phyloP scores from a whole-genome alignment of 2,888 invertebrate species.

The Dichetophora obliterata region DNA sequence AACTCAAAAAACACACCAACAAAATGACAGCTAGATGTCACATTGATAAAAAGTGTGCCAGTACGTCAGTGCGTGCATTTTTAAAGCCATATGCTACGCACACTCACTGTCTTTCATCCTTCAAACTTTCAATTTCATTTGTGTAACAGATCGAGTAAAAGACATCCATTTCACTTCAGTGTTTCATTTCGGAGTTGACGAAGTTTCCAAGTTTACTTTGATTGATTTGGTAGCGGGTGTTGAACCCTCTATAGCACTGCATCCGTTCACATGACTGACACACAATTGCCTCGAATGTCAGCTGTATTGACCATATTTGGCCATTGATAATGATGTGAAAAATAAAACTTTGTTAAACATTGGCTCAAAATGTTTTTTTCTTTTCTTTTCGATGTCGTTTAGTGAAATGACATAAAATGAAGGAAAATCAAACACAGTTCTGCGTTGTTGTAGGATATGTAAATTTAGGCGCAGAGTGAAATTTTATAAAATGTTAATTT shows the following conservation, averaged over 20 bases:
- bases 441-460: too few species aligned
- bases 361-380: too few species aligned
- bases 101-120: not conserved
- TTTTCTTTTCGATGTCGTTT: too few species aligned
- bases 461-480: too few species aligned
- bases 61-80: slow-evolving; percentile 22
- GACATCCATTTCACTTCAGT: not conserved
- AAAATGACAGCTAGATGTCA: not conserved
- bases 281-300: slow-evolving; percentile 4
- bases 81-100: too few species aligned
- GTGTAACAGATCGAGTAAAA: not conserved
- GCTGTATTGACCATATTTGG: slow-evolving; percentile 35
- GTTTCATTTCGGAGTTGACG: not conserved
- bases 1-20: slow-evolving; percentile 4
- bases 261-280: slow-evolving; percentile 10
- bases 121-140: slow-evolving; percentile 7
- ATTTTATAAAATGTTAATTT: too few species aligned
- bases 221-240: slow-evolving; percentile 31
- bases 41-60: slow-evolving; percentile 16
- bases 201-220: not conserved
- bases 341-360: slow-evolving; percentile 4
- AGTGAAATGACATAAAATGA: too few species aligned
- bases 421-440: too few species aligned
- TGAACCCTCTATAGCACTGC: slow-evolving; percentile 11
- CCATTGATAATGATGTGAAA: slow-evolving; percentile 43